Conservation (phyloP, 2,113 vertebrate genomes). For the Heliornis fulica region DNA sequence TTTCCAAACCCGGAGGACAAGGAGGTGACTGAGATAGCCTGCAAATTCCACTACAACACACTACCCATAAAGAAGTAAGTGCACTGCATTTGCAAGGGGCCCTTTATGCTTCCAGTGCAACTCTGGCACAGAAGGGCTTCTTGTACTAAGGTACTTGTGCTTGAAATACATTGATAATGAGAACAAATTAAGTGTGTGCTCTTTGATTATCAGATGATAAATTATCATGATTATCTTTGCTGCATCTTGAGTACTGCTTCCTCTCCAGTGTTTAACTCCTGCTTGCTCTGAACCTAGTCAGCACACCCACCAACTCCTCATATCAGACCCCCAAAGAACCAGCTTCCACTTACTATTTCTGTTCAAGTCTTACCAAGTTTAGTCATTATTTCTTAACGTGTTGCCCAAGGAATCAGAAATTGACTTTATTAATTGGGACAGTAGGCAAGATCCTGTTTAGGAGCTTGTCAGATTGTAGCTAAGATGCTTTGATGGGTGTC, state of each 20-base stretch:
- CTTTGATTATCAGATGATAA: conserved; percentile 68
- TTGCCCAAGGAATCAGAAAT: neutral
- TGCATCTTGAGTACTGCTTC: conserved; percentile 57
- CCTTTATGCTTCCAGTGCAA: neutral
- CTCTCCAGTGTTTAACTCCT: conserved; percentile 56
- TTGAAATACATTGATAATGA: conserved; percentile 68
- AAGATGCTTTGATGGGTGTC: neutral
- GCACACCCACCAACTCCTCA: neutral
- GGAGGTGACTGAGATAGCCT: neutral
- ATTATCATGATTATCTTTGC: conserved; percentile 65
- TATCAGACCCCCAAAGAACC: neutral
- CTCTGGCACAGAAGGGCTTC: neutral
- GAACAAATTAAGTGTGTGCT: conserved; percentile 65
- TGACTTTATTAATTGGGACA: neutral
- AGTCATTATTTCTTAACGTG: neutral
- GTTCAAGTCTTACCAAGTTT: neutral
- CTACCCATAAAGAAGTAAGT: neutral
- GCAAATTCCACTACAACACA: neutral
- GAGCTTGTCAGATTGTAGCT: neutral
- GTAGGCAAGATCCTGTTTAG: neutral
- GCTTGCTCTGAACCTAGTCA: conserved; percentile 2
- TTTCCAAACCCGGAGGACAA: neutral
- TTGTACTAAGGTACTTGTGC: conserved; percentile 33
- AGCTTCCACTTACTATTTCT: neutral
- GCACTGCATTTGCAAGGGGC: neutral